Evolutionary conservation across 1,140 invertebrate genomes (phyloP).

Genomic region (Diplogasteroides magnus): DNA sequence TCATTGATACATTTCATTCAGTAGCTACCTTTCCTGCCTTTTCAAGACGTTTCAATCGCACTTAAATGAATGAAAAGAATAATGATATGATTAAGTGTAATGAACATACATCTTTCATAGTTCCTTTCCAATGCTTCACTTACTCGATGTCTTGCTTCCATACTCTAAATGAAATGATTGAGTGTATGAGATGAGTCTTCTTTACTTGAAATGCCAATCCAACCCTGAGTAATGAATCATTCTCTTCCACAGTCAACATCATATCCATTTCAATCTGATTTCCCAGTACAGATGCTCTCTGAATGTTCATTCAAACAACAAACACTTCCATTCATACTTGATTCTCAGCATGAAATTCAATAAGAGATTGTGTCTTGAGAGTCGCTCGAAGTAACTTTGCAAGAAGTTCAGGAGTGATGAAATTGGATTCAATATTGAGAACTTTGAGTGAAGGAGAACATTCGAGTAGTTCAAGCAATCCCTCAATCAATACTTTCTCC

Average conservation of each 20-base stretch:
- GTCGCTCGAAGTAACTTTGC: conserved; percentile 52
- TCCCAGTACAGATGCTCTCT: conserved; percentile 50
- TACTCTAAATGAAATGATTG: conserved; percentile 28
- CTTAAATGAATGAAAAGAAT: conserved; percentile 10
- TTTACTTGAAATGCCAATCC: conserved; percentile 26
- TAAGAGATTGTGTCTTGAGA: conserved; percentile 42
- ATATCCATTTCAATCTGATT: conserved; percentile 56
- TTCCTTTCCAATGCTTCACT: conserved; percentile 53
- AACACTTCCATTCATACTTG: conserved; percentile 36
- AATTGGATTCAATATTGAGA: conserved; percentile 55
- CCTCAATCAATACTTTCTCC: conserved; percentile 29
- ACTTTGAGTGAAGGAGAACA: conserved; percentile 37
- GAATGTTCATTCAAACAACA: conserved; percentile 22
- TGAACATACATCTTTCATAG: conserved; percentile 51
- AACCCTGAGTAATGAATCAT: conserved; percentile 44
- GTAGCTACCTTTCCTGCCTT: no score
- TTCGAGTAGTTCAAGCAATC: conserved; percentile 49
- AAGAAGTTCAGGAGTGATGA: conserved; percentile 48
- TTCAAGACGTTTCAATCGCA: conserved; percentile 4
- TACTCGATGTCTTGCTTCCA: conserved; percentile 55
- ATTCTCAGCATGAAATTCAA: conserved; percentile 55
- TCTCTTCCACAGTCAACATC: conserved; percentile 53
- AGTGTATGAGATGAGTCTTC: neutral
- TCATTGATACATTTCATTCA: no score
- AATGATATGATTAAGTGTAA: conserved; percentile 6